Evolutionary conservation across 2,113 vertebrate genomes (phyloP), one percentile per base, ranked within the genome.

Genomic region (Hydrochoerus hydrochaeris): DNA sequence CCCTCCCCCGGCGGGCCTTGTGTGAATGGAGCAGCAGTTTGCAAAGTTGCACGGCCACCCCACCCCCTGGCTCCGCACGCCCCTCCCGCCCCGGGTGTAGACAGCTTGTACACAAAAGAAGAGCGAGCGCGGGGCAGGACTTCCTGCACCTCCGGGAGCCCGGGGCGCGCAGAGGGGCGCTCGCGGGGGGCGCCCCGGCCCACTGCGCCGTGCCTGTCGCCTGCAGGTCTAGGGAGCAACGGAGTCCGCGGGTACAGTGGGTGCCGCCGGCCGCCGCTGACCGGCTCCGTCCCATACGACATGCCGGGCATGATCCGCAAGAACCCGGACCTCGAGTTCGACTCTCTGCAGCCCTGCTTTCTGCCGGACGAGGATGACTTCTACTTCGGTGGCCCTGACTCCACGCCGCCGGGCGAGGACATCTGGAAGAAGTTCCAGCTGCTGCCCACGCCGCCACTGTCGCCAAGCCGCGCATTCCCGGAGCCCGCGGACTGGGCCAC

Each of bases 391-490:
- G 99, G 99, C 98, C 99, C 99, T 60, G 99, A 99, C 98, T 99
- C 99, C 80, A 99, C 99, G 94, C 99, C 99, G 95, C 99, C 99
- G 60, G 99, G 99, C 95, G 99, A 99, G 98, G 99, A 99, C 99
- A 99, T 99, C 99, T 99, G 99, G 99, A 99, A 99, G 99, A 99
- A 99, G 99, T 99, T 99, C 98, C 99, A 99, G 99, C 98, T 99
- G 98, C 98, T 99, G 97, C 99, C 99, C 98, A 99, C 99, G 93
- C 99, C 99, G 95, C 99, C 99, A 46, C 99, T 99, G 96, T 99
- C 99, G 85, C 99, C 99, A 58, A 99, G 99, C 98, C 99, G 99
- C 35, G 99, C 99, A 22, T 99, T 99, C 94, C 99, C 99, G 73
- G 99, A 99, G 97, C 98, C 99, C 22, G 97, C 99, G 98, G 99